phyloP scores from a whole-genome alignment of 1,140 invertebrate species.

The Pseudoatta argentina region DNA sequence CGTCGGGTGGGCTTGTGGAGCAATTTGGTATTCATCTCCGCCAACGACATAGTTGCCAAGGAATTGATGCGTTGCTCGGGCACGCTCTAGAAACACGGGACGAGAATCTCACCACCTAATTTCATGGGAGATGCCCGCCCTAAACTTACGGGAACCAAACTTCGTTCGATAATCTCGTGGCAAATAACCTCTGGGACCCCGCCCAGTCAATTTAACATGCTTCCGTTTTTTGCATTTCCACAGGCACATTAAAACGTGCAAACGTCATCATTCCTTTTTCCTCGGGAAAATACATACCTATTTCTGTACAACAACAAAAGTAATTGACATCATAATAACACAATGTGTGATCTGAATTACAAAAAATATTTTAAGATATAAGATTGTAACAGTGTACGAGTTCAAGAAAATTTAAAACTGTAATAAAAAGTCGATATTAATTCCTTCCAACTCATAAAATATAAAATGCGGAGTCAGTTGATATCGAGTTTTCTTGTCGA shows the following conservation, averaged over 20 bases:
- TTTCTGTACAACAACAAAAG: neutral
- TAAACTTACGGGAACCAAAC: slow-evolving; percentile 55
- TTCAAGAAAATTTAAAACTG: neutral
- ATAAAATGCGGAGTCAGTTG: neutral
- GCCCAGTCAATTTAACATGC: slow-evolving; percentile 42
- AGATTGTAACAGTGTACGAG: neutral
- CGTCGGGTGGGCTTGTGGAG: neutral
- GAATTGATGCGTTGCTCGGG: slow-evolving; percentile 48
- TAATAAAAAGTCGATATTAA: neutral
- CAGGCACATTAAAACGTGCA: slow-evolving; percentile 4
- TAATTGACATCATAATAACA: slow-evolving; percentile 9
- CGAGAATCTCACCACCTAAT: slow-evolving; percentile 40
- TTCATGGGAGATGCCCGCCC: slow-evolving; percentile 55
- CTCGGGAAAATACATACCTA: neutral
- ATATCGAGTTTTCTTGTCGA: slow-evolving; percentile 6
- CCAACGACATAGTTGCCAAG: slow-evolving; percentile 34
- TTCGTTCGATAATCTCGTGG: slow-evolving; percentile 27
- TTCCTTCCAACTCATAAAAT: neutral
- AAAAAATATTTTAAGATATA: neutral
- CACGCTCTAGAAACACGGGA: slow-evolving; percentile 14
- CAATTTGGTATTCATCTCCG: slow-evolving; percentile 48
- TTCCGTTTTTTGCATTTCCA: slow-evolving; percentile 11
- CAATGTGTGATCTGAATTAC: neutral
- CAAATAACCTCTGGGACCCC: slow-evolving; percentile 29
- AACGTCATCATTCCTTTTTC: neutral